Evolutionary conservation across 2,113 vertebrate genomes (phyloP).

Genomic region (Octodon degus): DNA sequence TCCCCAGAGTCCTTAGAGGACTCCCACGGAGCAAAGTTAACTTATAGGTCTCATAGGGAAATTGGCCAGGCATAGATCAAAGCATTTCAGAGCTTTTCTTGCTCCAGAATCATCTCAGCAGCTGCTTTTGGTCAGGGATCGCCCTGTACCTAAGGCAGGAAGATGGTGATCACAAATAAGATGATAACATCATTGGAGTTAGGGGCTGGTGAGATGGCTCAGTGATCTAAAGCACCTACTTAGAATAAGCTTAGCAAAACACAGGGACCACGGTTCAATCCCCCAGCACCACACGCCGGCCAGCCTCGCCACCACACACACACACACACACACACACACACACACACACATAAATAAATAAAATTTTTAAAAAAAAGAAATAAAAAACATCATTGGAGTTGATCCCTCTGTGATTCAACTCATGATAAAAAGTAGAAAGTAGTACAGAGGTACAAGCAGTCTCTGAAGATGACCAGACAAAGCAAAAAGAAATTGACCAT

Average conservation of each 20-base stretch:
- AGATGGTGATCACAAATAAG: not conserved
- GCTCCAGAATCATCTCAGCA: not conserved
- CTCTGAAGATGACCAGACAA: not conserved
- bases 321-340: too few species aligned
- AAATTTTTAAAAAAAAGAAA: too few species aligned
- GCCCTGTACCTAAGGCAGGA: not conserved
- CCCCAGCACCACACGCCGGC: too few species aligned
- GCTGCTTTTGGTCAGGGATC: not conserved
- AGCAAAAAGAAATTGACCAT: not conserved
- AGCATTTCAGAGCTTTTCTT: not conserved
- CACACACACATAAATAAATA: too few species aligned
- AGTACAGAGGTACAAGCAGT: not conserved
- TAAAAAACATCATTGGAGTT: not conserved
- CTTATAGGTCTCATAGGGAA: not conserved
- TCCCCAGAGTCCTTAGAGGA: not conserved
- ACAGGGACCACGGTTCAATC: too few species aligned
- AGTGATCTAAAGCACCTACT: too few species aligned
- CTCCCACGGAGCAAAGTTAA: not conserved
- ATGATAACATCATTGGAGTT: not conserved
- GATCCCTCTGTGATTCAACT: not conserved
- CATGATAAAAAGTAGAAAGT: not conserved
- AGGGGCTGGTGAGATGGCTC: too few species aligned
- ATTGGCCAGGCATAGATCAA: not conserved
- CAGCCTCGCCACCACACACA: too few species aligned
- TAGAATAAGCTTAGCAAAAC: too few species aligned